A percentile compares a stretch with the other conserved stretches of the same genome.
These are phyloP conservation scores for Helobdella robusta DNA, from an alignment of 2,888 invertebrate genomes.

Conservation along the genomic window DNA sequence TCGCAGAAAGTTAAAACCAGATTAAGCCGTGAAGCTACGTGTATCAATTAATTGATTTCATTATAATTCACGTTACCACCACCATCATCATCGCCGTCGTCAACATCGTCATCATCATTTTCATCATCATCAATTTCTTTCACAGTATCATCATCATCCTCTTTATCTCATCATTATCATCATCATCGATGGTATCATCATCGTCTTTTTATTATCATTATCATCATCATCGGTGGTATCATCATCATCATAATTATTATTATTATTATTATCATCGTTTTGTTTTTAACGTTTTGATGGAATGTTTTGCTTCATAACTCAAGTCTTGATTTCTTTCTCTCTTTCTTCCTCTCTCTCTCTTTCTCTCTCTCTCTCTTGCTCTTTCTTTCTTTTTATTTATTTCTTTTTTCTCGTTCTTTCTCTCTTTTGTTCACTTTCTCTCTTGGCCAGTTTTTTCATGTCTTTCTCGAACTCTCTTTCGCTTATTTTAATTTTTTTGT, in stretches of 20 bases:
- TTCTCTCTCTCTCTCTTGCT: background rate
- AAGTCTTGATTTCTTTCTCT: background rate
- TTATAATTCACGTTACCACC: background rate
- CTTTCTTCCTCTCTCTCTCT: background rate
- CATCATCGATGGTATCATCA: background rate
- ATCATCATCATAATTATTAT: background rate
- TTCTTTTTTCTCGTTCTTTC: background rate
- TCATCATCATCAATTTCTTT: background rate
- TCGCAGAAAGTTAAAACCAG: too few relatives aligned
- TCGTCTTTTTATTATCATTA: background rate
- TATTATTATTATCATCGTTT: background rate
- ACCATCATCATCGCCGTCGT: slow-evolving; percentile 3
- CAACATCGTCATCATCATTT: background rate
- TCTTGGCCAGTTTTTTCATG: background rate
- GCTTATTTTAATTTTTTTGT: background rate
- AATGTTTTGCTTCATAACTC: too few relatives aligned
- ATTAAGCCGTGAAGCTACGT: too few relatives aligned
- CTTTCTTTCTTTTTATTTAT: background rate
- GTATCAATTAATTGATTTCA: too few relatives aligned
- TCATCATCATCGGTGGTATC: background rate
- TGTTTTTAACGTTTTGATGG: background rate
- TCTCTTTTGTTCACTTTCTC: background rate
- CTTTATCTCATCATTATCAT: background rate
- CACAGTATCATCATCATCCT: background rate
- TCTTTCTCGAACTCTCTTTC: background rate